phyloP scores from a whole-genome alignment of 2,888 invertebrate species.

The Coelopa pilipes region DNA sequence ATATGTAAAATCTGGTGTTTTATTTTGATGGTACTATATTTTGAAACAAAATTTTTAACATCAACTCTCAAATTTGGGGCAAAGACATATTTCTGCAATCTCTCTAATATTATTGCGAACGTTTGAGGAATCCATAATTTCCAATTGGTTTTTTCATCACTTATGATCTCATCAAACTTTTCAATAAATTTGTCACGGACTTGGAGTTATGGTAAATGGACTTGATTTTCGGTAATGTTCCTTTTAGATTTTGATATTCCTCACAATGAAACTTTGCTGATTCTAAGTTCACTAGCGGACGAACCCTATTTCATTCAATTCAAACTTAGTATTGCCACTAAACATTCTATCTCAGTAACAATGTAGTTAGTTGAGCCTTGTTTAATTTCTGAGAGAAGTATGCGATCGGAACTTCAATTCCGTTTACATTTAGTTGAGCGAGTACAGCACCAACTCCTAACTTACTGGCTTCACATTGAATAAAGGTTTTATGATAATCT shows the following conservation, averaged over 20 bases:
- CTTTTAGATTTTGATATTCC: slow-evolving; percentile 5
- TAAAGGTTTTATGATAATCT: too few species aligned
- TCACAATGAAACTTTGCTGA: slow-evolving; percentile 13
- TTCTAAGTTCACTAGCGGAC: not conserved
- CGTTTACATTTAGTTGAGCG: slow-evolving; percentile 36
- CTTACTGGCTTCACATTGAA: too few species aligned
- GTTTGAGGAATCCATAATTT: slow-evolving; percentile 21
- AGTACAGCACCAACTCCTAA: too few species aligned
- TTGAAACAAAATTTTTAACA: slow-evolving; percentile 26
- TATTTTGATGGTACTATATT: slow-evolving; percentile 27
- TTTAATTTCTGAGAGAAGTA: slow-evolving; percentile 30
- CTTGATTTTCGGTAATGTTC: not conserved
- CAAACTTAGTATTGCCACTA: slow-evolving; percentile 2
- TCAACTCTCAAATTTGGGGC: slow-evolving; percentile 32
- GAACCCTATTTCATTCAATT: not conserved
- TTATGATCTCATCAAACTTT: slow-evolving; percentile 34
- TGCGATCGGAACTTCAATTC: slow-evolving; percentile 33
- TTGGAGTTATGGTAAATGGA: slow-evolving; percentile 18
- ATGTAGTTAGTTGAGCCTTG: too few species aligned
- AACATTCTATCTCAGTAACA: slow-evolving; percentile 10
- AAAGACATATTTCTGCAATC: slow-evolving; percentile 34
- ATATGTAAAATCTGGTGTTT: slow-evolving; percentile 25
- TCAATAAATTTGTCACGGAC: slow-evolving; percentile 28
- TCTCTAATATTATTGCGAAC: slow-evolving; percentile 33
- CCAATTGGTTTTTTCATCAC: slow-evolving; percentile 19